phyloP scores from a whole-genome alignment of 2,888 invertebrate species.

The Polyploca ridens region DNA sequence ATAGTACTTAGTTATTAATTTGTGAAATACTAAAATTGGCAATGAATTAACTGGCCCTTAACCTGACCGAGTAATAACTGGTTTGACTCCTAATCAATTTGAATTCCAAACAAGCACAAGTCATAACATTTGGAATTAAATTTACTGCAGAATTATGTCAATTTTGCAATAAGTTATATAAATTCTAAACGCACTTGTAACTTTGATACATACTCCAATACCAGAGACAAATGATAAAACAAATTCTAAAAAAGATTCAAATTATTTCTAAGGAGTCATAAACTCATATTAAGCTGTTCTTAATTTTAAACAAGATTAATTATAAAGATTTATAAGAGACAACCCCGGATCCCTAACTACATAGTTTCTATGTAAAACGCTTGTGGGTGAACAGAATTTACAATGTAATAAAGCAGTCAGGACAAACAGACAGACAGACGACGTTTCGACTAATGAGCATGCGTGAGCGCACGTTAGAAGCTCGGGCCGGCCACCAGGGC shows the following conservation, averaged over 20 bases:
- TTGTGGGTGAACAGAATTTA: constrained; percentile 58
- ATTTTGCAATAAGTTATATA: neutral
- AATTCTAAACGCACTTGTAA: neutral
- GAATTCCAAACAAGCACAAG: neutral
- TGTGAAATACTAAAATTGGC: neutral
- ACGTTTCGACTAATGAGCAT: constrained; percentile 53
- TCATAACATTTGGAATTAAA: neutral
- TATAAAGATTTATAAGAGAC: constrained; percentile 51
- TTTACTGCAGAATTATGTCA: neutral
- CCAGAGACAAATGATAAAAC: neutral
- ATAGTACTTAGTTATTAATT: neutral
- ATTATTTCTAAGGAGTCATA: neutral
- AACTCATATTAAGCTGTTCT: constrained; percentile 6
- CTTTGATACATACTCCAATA: neutral
- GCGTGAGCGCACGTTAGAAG: constrained; percentile 45
- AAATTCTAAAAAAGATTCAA: neutral
- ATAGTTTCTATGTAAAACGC: constrained; percentile 40
- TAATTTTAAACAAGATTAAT: constrained; percentile 49
- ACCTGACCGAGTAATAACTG: neutral
- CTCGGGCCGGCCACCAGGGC: constrained; percentile 35
- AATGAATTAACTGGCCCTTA: constrained; percentile 2
- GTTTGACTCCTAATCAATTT: neutral
- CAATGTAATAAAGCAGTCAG: constrained; percentile 67
- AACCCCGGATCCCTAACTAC: constrained; percentile 24
- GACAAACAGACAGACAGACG: constrained; percentile 51